Evolutionary conservation across 1,140 invertebrate species (phyloP).

Genomic region (Scaptomyza pallida): DNA sequence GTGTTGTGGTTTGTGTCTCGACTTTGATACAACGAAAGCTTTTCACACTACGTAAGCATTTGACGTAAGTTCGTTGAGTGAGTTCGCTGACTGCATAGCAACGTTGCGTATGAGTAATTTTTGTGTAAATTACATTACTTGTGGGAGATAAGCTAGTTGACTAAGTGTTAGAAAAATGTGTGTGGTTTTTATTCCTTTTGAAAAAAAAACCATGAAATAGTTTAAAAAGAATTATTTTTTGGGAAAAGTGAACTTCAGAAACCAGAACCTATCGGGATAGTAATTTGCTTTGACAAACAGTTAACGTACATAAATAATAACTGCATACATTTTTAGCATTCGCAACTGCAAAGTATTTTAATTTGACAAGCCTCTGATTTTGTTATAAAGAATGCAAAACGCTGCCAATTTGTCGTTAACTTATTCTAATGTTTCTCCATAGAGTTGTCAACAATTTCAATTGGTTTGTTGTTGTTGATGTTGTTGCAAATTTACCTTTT

Average conservation of each 20-base stretch:
- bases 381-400: conserved; percentile 5
- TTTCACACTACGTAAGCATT: conserved; percentile 3
- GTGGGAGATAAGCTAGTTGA: conserved; percentile 24
- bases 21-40: conserved; percentile 22
- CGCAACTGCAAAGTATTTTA: not conserved
- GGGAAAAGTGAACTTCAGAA: not conserved
- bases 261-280: not conserved
- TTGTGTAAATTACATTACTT: conserved; percentile 14
- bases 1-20: conserved; percentile 36
- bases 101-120: conserved; percentile 51
- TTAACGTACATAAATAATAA: not conserved
- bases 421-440: conserved; percentile 62
- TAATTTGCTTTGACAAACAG: not conserved
- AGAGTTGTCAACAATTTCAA: conserved; percentile 47
- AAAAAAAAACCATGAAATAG: too few relatives aligned
- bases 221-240: too few relatives aligned
- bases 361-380: conserved; percentile 34
- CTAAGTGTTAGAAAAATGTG: conserved; percentile 14
- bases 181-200: too few relatives aligned
- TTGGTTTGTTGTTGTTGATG: too few relatives aligned
- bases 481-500: conserved; percentile 20
- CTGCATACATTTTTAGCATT: not conserved
- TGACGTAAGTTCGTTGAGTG: conserved; percentile 37
- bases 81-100: not conserved
- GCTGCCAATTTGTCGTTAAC: conserved; percentile 62